Percentiles rank a stretch among this genome's conserved stretches.
Evolutionary conservation across 2,797 vertebrate species (phyloP).

Genomic region (Malacoctenus gilli): DNA sequence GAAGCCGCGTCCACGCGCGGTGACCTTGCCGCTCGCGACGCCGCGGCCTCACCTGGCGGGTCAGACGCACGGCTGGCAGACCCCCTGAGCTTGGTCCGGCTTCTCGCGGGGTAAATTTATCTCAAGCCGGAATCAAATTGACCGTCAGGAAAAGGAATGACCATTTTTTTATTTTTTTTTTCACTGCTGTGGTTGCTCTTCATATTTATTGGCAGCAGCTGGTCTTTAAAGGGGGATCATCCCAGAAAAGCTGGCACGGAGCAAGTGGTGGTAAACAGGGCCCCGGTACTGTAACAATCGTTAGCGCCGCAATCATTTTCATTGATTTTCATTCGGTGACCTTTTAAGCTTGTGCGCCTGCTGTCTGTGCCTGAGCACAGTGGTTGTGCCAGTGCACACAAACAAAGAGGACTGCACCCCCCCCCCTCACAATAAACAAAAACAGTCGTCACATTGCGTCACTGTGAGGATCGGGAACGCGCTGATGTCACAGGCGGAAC

Average conservation of each 20-base stretch:
- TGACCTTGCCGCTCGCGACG: slow-evolving; percentile 63
- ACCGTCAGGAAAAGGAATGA: slow-evolving; percentile 13
- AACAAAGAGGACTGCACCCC: too few species aligned
- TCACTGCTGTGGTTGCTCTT: slow-evolving; percentile 14
- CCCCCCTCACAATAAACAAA: too few species aligned
- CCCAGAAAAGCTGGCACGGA: slow-evolving; percentile 13
- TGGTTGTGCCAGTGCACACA: too few species aligned
- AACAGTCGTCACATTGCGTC: slow-evolving; percentile 1
- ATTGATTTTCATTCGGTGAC: slow-evolving; percentile 4
- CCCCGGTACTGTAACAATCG: background rate
- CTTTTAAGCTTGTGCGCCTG: too few species aligned
- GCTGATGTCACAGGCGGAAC: background rate
- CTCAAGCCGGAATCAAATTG: slow-evolving; percentile 16
- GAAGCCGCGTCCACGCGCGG: slow-evolving; percentile 32
- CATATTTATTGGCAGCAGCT: slow-evolving; percentile 13
- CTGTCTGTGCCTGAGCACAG: too few species aligned
- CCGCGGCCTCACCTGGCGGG: slow-evolving; percentile 23
- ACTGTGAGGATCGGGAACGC: slow-evolving; percentile 3
- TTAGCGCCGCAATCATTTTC: slow-evolving; percentile 14
- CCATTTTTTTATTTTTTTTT: slow-evolving; percentile 4
- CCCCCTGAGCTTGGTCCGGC: slow-evolving; percentile 11
- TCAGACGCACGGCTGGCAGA: slow-evolving; percentile 13
- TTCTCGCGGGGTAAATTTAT: slow-evolving; percentile 9
- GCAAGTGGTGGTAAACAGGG: slow-evolving; percentile 31
- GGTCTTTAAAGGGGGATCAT: slow-evolving; percentile 19